Conservation (phyloP, 1,140 invertebrate genomes). For the Lepidurus couesii region DNA sequence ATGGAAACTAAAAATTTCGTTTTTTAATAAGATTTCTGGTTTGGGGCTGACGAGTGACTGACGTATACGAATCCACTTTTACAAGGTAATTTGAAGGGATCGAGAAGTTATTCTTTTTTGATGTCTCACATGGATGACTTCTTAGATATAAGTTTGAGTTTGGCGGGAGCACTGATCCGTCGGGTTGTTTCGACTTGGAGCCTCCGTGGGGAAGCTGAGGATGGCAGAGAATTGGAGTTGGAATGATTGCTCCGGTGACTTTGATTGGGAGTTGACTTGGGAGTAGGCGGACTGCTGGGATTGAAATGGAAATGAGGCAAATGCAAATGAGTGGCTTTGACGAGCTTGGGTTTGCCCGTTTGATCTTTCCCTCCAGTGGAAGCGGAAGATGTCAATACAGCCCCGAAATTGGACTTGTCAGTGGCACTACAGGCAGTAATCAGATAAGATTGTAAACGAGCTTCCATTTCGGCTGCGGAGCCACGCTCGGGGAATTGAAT, state of each 20-base stretch:
- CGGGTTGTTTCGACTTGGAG: not conserved
- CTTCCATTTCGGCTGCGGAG: not conserved
- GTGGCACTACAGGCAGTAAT: conserved; percentile 6
- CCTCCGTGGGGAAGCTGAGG: not conserved
- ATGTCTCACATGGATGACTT: not conserved
- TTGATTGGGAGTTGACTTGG: not conserved
- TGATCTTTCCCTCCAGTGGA: not conserved
- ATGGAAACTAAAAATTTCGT: too few relatives aligned
- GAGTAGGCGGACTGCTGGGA: conserved; percentile 6
- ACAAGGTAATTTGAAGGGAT: too few relatives aligned
- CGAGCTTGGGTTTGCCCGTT: not conserved
- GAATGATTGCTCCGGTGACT: not conserved
- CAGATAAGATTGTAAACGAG: conserved; percentile 18
- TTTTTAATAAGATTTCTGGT: too few relatives aligned
- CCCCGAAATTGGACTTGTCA: conserved; percentile 12
- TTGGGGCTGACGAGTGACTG: too few relatives aligned
- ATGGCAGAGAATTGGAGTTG: not conserved
- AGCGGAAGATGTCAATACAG: conserved; percentile 9
- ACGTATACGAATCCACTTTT: too few relatives aligned
- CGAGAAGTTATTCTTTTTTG: too few relatives aligned
- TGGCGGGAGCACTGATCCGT: conserved; percentile 9
- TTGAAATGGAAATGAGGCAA: conserved; percentile 19
- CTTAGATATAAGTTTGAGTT: not conserved
- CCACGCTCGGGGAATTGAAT: not conserved
- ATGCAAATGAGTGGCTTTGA: conserved; percentile 14